A percentile compares a stretch with the other conserved stretches of the same genome.
These are phyloP conservation scores for Phalacrocorax carbo DNA, from an alignment of 2,113 vertebrate genomes.

Conservation along the genomic window DNA sequence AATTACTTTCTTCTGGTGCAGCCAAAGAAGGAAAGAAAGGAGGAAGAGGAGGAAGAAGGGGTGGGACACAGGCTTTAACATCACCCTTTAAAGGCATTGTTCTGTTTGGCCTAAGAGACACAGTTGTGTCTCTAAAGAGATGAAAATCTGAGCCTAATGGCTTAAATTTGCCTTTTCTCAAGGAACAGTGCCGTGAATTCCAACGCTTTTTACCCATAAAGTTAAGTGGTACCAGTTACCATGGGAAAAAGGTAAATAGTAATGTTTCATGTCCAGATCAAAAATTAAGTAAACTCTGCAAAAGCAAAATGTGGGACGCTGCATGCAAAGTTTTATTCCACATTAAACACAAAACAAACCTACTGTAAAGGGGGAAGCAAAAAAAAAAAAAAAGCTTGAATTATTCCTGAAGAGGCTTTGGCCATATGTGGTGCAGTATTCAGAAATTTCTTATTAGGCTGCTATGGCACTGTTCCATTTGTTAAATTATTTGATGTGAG, in stretches of 20 bases:
- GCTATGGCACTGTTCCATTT: slow-evolving; percentile 63
- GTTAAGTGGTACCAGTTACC: not conserved
- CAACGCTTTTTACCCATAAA: not conserved
- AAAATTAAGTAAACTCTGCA: not conserved
- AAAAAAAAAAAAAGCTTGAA: not conserved
- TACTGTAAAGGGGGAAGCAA: not conserved
- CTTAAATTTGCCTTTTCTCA: not conserved
- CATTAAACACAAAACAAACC: not conserved
- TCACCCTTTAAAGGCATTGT: not conserved
- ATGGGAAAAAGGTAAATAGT: not conserved
- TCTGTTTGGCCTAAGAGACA: not conserved
- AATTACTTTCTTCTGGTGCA: not conserved
- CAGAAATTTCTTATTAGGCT: slow-evolving; percentile 62
- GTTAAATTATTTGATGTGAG: slow-evolving; percentile 69
- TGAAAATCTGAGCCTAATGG: not conserved
- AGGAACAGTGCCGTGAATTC: not conserved
- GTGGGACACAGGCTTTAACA: not conserved
- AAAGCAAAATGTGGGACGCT: not conserved
- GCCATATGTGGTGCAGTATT: slow-evolving; percentile 36
- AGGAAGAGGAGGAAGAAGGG: not conserved
- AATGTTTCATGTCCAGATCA: not conserved
- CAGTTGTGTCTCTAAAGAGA: not conserved
- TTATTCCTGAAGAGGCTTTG: slow-evolving; percentile 34
- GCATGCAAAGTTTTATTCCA: not conserved
- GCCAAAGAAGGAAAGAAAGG: not conserved